Base-by-base conservation (phyloP, 37 sponge, comb jelly and placozoan species). In the Beroe forskalii region DNA sequence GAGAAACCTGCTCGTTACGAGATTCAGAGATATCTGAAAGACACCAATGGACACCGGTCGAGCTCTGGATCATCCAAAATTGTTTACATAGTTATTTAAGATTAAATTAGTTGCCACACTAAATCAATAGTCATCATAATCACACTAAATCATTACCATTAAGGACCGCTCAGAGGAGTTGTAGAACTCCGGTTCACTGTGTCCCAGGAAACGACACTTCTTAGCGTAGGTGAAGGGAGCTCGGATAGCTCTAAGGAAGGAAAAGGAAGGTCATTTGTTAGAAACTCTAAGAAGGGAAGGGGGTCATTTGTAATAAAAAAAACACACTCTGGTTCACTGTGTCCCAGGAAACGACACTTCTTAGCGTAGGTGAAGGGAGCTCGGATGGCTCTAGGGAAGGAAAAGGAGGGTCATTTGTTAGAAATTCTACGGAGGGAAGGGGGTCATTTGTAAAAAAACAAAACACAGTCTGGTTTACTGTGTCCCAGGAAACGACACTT, bases 161-260 rank as follows among this genome's bases (percentile, higher is more conserved):
- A 80, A 30, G 9, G 86, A 80, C 42, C 86, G 8, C 30, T 80
- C 86, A 8, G 86, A 80, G 14, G 24, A 2, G 55, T 80, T 44
- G 86, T 44, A 80, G 55, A 80, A 80, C 30, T 44, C 44, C 0
- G 44, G 55, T 4, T 80, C 55, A 4, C 40, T 37, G 86, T 80
- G 55, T 4, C 86, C 86, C 17, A 41, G 55, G 48, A 80, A 80
- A 3, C 23, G 22, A 17, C 17, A 38, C 30, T 44, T 80, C 86
- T 80, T 80, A 1, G 44, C 37, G 44, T 41, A 44, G 86, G 12
- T 80, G 86, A 80, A 80, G 24, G 86, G 86, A 4, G 86, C 86
- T 80, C 86, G 86, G 12, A 80, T 80, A 8, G 86, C 86, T 44
- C 86, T 80, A 48, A 20, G 31, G 20, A 37, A 33, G 27, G 76